These are phyloP conservation scores for Heliconius cydno DNA, from an alignment of 2,888 invertebrate species.

Conservation along the genomic window DNA sequence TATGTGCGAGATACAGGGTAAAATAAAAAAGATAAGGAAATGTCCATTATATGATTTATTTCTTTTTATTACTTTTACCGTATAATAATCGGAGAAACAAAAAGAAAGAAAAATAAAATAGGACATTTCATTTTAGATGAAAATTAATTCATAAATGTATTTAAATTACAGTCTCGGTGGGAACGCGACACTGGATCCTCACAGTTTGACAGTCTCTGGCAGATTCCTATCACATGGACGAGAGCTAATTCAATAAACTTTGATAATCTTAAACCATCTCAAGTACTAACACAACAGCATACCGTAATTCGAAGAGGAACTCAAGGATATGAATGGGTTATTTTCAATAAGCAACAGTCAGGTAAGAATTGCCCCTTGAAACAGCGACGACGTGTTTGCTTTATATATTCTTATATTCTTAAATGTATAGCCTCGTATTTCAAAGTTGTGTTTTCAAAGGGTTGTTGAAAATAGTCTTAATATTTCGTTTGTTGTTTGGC, in stretches of 20 bases:
- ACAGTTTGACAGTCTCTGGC: conserved; percentile 58
- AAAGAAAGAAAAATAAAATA: neutral
- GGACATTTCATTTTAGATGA: no score
- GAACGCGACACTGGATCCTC: conserved; percentile 63
- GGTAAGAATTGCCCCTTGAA: conserved; percentile 62
- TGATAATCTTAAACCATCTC: conserved; percentile 66
- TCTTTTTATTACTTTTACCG: neutral
- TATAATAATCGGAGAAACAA: neutral
- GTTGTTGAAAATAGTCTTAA: neutral
- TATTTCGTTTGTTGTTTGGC: neutral
- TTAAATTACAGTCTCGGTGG: conserved; percentile 62
- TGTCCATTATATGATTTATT: no score
- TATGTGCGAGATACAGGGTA: no score
- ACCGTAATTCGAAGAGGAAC: conserved; percentile 60
- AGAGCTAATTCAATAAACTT: conserved; percentile 69
- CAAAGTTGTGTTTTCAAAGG: neutral
- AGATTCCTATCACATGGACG: conserved; percentile 78
- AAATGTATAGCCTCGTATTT: neutral
- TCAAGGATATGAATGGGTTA: conserved; percentile 80
- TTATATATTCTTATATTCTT: no score
- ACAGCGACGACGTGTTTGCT: no score
- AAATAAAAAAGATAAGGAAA: no score
- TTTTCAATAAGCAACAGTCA: conserved; percentile 84
- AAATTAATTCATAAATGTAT: neutral
- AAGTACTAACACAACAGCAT: conserved; percentile 57